Percentiles rank a stretch among this genome's conserved stretches.
Evolutionary conservation across 2,888 invertebrate species (phyloP).

Genomic region (Eustalomyia histrio): DNA sequence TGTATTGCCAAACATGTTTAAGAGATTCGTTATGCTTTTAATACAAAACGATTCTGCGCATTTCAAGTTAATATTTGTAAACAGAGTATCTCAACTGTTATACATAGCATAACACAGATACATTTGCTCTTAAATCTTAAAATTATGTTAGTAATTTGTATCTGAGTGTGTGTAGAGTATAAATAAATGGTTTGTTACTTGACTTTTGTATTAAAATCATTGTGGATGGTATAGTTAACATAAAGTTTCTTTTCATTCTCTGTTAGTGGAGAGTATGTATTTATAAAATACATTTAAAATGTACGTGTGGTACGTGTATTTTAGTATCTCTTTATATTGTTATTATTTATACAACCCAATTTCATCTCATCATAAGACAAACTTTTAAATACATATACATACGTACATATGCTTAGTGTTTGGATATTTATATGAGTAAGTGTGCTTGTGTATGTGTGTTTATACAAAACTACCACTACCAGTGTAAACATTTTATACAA

Average conservation of each 20-base stretch:
- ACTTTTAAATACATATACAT: neutral
- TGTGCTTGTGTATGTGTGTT: neutral
- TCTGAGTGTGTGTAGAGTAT: conserved; percentile 13
- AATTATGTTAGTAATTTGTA: neutral
- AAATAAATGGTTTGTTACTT: neutral
- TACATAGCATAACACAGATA: conserved; percentile 1
- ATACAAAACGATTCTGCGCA: conserved; percentile 31
- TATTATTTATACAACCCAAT: conserved; percentile 6
- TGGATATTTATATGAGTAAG: neutral
- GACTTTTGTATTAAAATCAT: neutral
- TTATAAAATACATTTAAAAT: conserved; percentile 10
- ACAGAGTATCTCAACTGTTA: conserved; percentile 59
- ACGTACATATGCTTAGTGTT: too few relatives aligned
- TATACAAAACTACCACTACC: conserved; percentile 25
- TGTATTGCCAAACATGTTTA: neutral
- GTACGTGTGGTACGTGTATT: neutral
- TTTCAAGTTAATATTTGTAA: neutral
- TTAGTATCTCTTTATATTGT: conserved; percentile 6
- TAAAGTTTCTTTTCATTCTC: neutral
- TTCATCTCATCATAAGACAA: conserved; percentile 16
- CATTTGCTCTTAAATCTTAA: conserved; percentile 23
- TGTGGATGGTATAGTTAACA: neutral
- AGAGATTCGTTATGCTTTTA: neutral
- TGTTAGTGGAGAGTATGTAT: conserved; percentile 10
- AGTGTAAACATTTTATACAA: conserved; percentile 45